Conservation (phyloP, 1,140 invertebrate species). For the Dryas iulia region DNA sequence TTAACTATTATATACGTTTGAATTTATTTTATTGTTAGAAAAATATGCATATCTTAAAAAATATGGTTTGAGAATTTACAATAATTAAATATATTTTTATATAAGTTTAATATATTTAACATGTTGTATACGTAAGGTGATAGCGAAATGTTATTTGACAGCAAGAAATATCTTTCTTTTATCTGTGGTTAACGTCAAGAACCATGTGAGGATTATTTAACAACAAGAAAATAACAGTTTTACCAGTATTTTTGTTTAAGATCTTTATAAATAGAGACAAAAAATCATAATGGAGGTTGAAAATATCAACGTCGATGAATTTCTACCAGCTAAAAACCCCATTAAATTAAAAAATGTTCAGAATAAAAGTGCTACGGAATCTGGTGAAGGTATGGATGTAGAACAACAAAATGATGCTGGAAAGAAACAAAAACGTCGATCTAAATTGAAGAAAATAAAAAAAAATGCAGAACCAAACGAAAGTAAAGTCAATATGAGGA, state of each 20-base stretch:
- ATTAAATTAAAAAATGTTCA: slow-evolving; percentile 78
- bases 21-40: too few species aligned
- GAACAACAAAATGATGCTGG: slow-evolving; percentile 84
- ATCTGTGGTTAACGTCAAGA: slow-evolving; percentile 37
- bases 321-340: slow-evolving; percentile 78
- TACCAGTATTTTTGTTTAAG: not conserved
- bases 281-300: slow-evolving; percentile 61
- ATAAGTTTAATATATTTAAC: too few species aligned
- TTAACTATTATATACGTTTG: too few species aligned
- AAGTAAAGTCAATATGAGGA: slow-evolving; percentile 82
- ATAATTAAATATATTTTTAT: too few species aligned
- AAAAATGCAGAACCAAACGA: slow-evolving; percentile 79
- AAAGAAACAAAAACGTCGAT: slow-evolving; percentile 78
- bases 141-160: too few species aligned
- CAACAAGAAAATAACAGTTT: slow-evolving; percentile 23
- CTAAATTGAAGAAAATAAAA: slow-evolving; percentile 79
- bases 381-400: slow-evolving; percentile 82
- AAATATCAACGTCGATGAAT: slow-evolving; percentile 81
- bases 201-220: slow-evolving; percentile 40
- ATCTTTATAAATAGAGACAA: not conserved
- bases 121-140: too few species aligned
- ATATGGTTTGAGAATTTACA: too few species aligned
- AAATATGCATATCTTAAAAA: too few species aligned
- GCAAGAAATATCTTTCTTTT: slow-evolving; percentile 8
- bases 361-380: slow-evolving; percentile 74